Percentiles rank a stretch among this genome's conserved stretches.
phyloP scores from a whole-genome alignment of 2,888 invertebrate genomes.

The Heliconius ethilla region DNA sequence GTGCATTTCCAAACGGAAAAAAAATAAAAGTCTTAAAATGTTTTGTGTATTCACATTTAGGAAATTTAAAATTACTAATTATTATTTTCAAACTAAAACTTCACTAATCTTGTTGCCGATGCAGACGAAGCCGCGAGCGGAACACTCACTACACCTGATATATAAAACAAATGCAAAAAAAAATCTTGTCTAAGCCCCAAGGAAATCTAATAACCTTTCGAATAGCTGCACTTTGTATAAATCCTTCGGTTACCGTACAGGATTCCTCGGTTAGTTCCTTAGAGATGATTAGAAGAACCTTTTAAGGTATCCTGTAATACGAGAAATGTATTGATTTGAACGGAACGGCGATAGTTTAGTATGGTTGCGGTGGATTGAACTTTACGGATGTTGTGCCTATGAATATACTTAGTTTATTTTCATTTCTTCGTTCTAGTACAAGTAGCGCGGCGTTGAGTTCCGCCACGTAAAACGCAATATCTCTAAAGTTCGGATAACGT shows the following conservation, averaged over 20 bases:
- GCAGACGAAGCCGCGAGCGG: not conserved
- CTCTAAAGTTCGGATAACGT: not conserved
- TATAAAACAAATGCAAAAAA: not conserved
- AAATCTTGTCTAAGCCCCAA: not conserved
- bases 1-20: too few species aligned
- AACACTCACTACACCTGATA: not conserved
- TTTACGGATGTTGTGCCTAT: not conserved
- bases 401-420: not conserved
- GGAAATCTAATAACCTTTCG: constrained; percentile 2
- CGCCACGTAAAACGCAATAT: not conserved
- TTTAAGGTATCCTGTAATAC: constrained; percentile 30
- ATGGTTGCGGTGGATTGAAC: not conserved
- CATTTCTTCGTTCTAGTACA: not conserved
- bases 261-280: constrained; percentile 22
- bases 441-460: not conserved
- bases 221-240: not conserved
- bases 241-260: not conserved
- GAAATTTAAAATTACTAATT: too few species aligned
- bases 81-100: too few species aligned
- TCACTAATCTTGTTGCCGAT: too few species aligned
- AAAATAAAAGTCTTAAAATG: too few species aligned
- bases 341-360: not conserved
- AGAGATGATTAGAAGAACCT: constrained; percentile 31
- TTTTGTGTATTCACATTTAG: too few species aligned
- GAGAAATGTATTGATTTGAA: constrained; percentile 24